Evolutionary conservation across 2,888 invertebrate genomes (phyloP).

Genomic region (Osedax frankpressi): DNA sequence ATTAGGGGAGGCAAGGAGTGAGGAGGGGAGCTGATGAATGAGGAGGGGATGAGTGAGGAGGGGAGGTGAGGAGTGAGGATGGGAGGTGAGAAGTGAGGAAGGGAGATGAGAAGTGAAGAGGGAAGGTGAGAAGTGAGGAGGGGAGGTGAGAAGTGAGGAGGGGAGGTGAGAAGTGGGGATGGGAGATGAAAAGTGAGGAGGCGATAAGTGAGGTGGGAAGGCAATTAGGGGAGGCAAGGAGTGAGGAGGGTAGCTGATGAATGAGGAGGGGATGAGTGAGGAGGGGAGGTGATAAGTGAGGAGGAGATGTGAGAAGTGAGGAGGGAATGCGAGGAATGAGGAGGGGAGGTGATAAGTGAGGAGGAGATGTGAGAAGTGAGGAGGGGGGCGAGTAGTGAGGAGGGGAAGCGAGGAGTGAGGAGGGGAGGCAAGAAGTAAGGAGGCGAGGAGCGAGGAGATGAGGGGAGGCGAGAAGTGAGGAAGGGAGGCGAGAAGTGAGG

Average conservation of each 20-base stretch:
- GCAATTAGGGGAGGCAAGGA: background rate
- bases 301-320: too few species aligned
- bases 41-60: background rate
- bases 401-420: too few species aligned
- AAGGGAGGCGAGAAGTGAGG: background rate
- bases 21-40: background rate
- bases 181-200: too few species aligned
- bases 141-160: slow-evolving; percentile 73
- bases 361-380: background rate
- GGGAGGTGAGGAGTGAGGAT: background rate
- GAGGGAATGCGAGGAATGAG: too few species aligned
- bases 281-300: too few species aligned
- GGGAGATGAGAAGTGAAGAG: background rate
- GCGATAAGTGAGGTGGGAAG: too few species aligned
- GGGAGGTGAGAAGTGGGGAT: too few species aligned
- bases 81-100: background rate
- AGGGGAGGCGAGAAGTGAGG: background rate
- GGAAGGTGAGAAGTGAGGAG: background rate
- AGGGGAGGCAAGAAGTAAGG: too few species aligned
- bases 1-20: too few species aligned
- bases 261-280: slow-evolving; percentile 70
- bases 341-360: background rate
- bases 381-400: slow-evolving; percentile 70
- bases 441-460: too few species aligned
- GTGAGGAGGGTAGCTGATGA: background rate